These are phyloP conservation scores for Melangyna quadrimaculata DNA, from an alignment of 2,888 invertebrate genomes.

Conservation along the genomic window DNA sequence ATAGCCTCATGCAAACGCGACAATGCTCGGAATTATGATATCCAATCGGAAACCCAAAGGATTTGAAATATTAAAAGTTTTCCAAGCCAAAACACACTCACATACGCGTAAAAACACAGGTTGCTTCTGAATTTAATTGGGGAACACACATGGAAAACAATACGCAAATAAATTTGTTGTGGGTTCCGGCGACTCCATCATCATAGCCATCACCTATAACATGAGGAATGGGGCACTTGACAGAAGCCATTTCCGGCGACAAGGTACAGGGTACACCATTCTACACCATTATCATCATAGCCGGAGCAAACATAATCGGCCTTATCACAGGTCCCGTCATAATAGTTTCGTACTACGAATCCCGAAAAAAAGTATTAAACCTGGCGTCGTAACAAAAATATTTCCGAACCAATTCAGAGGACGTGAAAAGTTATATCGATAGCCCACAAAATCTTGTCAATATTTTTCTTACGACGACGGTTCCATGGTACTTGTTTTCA, in stretches of 20 bases:
- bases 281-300: slow-evolving; percentile 43
- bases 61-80: slow-evolving; percentile 49
- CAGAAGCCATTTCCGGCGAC: slow-evolving; percentile 35
- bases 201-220: slow-evolving; percentile 5
- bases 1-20: slow-evolving; percentile 9
- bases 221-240: slow-evolving; percentile 14
- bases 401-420: too few species aligned
- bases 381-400: too few species aligned
- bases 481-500: too few species aligned
- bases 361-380: too few species aligned
- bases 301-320: slow-evolving; percentile 54
- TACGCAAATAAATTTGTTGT: not conserved
- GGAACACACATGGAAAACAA: slow-evolving; percentile 4
- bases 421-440: too few species aligned
- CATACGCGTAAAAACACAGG: not conserved
- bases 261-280: slow-evolving; percentile 25
- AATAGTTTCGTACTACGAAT: too few species aligned
- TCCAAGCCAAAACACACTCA: not conserved
- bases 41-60: slow-evolving; percentile 40
- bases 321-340: too few species aligned
- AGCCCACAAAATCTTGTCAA: too few species aligned
- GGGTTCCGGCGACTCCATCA: not conserved
- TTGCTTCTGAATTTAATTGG: slow-evolving; percentile 36
- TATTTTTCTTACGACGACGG: too few species aligned
- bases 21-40: slow-evolving; percentile 22